Evolutionary conservation across 2,888 invertebrate species (phyloP), one percentile per base, ranked within the genome.

Genomic region (Terebella lapidaria): DNA sequence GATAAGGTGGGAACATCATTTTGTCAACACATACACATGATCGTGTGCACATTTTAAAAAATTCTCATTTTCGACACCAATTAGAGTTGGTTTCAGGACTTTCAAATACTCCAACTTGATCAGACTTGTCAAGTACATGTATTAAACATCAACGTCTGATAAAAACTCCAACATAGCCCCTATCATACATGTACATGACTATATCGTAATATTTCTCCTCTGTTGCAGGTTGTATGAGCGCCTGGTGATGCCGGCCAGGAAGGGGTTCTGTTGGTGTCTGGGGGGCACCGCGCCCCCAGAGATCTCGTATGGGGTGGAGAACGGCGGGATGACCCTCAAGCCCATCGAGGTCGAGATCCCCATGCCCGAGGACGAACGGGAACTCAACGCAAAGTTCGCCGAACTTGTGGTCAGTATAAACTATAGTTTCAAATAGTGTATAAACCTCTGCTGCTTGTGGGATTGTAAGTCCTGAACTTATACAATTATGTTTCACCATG

Each of bases 301-400:
- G 85, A 94, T 94, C 81, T 91, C 91, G 54, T 91, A 92, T 83
- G 92, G 92, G 81, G 92, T 93, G 77, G 93, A 93, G 75, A 91
- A 91, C 70, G 90, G 90, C 64, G 90, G 90, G 30, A 69, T 73
- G 54, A 74, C 75, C 5, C 67, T 75, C 35, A 74, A 75, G 59
- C 68, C 77, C 47, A 72, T 78, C 58, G 70, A 73, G 3, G 68
- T 93, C 67, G 92, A 93, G 4, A 88, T 92, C 76, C 94, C 94
- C 29, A 82, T 94, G 92, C 94, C 93, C 24, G 65, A 70, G 15
- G 89, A 92, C 64, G 89, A 92, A 74, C 91, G 92, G 71, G 94
- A 95, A 81, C 85, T 95, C 70, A 92, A 95, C 81, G 88, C 89
- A 66, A 94, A 91, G 84, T 94, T 95, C 82, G 90, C 93, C 5